Conservation (phyloP, 30 jellyfish, hydroid and myxozoan species). For the Hydractinia echinata region DNA sequence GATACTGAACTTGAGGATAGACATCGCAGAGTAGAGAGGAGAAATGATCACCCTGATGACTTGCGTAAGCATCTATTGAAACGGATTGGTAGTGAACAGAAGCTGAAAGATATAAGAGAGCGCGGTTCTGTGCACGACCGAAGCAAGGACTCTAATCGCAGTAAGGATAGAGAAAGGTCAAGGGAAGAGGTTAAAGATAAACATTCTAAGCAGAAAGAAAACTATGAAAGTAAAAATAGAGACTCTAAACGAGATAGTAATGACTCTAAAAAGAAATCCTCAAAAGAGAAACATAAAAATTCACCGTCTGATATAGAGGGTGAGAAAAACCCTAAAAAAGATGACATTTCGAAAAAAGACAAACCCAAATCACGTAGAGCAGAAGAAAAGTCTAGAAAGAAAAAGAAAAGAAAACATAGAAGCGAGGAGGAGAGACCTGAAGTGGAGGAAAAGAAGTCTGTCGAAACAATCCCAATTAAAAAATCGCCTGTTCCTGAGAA, state of each 20-base stretch:
- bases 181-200: not conserved
- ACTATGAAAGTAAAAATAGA: not conserved
- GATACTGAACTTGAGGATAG: slow-evolving; percentile 21
- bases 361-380: not conserved
- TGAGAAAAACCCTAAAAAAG: slow-evolving; percentile 21
- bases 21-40: slow-evolving; percentile 9
- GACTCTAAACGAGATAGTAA: not conserved
- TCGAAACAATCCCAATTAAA: not conserved
- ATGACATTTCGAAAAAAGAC: slow-evolving; percentile 20
- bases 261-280: not conserved
- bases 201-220: not conserved
- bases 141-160: too few relatives aligned
- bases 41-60: slow-evolving; percentile 20
- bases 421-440: slow-evolving; percentile 13
- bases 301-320: not conserved
- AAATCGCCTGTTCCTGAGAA: slow-evolving; percentile 32
- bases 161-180: slow-evolving; percentile 1
- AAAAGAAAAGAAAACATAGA: slow-evolving; percentile 26
- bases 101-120: slow-evolving; percentile 7
- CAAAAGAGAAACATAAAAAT: not conserved
- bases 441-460: not conserved
- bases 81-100: not conserved
- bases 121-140: too few relatives aligned
- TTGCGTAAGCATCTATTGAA: slow-evolving; percentile 33
- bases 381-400: slow-evolving; percentile 28